Percentiles rank a stretch among this genome's conserved stretches.
Evolutionary conservation across 2,797 vertebrate genomes (phyloP).

Genomic region (Phrynocephalus vlangalii): DNA sequence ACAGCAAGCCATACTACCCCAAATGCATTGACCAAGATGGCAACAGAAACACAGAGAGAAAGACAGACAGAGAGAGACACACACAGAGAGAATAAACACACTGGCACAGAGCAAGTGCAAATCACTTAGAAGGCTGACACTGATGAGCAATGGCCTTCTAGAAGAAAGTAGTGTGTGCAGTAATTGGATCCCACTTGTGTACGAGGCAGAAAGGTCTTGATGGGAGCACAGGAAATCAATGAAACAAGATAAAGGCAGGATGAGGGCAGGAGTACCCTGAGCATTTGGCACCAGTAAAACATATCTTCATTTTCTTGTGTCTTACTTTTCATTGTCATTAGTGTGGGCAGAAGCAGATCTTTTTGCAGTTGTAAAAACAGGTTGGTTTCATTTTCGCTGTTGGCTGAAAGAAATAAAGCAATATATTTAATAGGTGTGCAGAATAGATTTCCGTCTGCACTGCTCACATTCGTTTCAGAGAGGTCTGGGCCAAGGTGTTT

Average conservation of each 20-base stretch:
- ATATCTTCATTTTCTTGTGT: conserved; percentile 54
- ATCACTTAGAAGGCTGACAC: conserved; percentile 38
- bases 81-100: conserved; percentile 3
- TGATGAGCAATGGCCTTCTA: conserved; percentile 47
- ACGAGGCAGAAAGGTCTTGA: conserved; percentile 48
- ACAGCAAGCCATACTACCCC: not conserved
- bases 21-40: no score
- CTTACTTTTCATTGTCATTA: conserved; percentile 60
- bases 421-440: not conserved
- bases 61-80: not conserved
- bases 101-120: conserved; percentile 40
- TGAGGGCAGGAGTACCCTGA: conserved; percentile 39
- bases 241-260: conserved; percentile 59
- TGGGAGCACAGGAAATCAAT: conserved; percentile 63
- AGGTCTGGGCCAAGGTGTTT: not conserved
- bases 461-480: not conserved
- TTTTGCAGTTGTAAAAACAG: conserved; percentile 48
- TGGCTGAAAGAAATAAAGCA: conserved; percentile 43
- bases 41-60: not conserved
- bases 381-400: conserved; percentile 20
- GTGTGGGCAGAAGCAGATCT: conserved; percentile 41
- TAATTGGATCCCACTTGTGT: conserved; percentile 63
- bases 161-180: conserved; percentile 41
- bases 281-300: conserved; percentile 48
- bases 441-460: not conserved